A percentile compares a stretch with the other conserved stretches of the same genome.
phyloP scores from a whole-genome alignment of 2,888 invertebrate genomes.

The Mesodorylaimus sp. region DNA sequence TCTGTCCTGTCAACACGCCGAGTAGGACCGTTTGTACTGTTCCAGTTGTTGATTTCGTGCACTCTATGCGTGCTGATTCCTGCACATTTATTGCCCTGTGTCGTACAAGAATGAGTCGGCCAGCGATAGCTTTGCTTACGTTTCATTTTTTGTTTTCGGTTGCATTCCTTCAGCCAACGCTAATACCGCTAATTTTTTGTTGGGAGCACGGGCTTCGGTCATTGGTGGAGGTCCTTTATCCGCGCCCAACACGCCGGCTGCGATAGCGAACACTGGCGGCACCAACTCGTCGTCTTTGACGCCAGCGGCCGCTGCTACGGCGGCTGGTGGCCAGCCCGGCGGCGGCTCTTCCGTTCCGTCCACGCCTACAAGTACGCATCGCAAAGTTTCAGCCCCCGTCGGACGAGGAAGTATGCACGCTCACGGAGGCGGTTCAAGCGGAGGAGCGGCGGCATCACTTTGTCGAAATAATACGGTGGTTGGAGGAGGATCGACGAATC shows the following conservation, averaged over 20 bases:
- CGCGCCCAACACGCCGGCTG: background rate
- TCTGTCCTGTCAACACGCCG: too few species aligned
- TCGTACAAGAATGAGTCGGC: too few species aligned
- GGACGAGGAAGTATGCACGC: background rate
- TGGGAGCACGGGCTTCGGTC: background rate
- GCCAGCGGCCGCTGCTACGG: background rate
- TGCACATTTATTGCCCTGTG: too few species aligned
- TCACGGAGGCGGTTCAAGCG: background rate
- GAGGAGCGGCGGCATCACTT: background rate
- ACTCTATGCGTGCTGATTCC: too few species aligned
- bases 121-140: too few species aligned
- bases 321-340: background rate
- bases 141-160: background rate
- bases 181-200: background rate
- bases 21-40: too few species aligned
- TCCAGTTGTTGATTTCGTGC: too few species aligned
- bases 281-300: background rate
- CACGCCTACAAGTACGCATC: background rate
- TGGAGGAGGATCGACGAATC: background rate
- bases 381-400: constrained; percentile 3
- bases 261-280: background rate
- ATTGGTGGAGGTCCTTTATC: background rate
- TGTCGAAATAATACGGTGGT: background rate
- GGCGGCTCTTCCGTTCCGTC: background rate
- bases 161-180: background rate